Evolutionary conservation across 2,113 vertebrate species (phyloP), one percentile per base, ranked within the genome.

Genomic region (Neolamprologus hecqui): DNA sequence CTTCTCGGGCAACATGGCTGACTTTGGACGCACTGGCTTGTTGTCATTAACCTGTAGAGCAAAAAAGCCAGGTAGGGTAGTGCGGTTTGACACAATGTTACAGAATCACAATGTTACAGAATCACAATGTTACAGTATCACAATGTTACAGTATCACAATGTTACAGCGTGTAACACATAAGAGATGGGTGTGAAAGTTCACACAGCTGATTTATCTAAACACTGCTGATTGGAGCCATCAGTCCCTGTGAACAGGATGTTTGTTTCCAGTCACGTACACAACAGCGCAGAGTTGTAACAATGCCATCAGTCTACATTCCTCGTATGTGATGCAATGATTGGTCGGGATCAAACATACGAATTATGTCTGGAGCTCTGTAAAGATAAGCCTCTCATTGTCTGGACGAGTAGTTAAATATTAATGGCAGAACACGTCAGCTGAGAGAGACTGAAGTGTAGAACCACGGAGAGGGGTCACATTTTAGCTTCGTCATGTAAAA

Each of bases 1-100:
- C 37, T 98, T 97, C 68, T 97, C 97, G 0, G 98, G 97, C 70
- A 97, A 81, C 9, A 97, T 96, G 87, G 96, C 97, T 1, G 97
- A 97, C 87, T 96, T 96, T 5, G 96, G 96, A 84, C 96, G 93
- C 47, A 96, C 92, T 1, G 89, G 87, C 79, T 93, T 96, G 80
- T 91, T 90, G 19, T 92, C 94, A 63, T 91, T 92, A 8, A 88
- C 79, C 96, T 97, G 90, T 6, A 6, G 37, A 68, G 65, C 33
- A 92, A 53, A 92, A 35, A 21, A 85, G 5, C 6, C 58, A 82
- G n/a, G 33, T 84, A 51, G 9, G 40, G 68, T 73, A 6, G 31
- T 65, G 83, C n/a, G n/a, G 21, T 51, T 85, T n/a, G 21, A 80
- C 53, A 91, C 33, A 21, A 21, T 21, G 21, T 21, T 21, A 21